Evolutionary conservation across 1,140 invertebrate species (phyloP).

Genomic region (Brachionus plicatilis): DNA sequence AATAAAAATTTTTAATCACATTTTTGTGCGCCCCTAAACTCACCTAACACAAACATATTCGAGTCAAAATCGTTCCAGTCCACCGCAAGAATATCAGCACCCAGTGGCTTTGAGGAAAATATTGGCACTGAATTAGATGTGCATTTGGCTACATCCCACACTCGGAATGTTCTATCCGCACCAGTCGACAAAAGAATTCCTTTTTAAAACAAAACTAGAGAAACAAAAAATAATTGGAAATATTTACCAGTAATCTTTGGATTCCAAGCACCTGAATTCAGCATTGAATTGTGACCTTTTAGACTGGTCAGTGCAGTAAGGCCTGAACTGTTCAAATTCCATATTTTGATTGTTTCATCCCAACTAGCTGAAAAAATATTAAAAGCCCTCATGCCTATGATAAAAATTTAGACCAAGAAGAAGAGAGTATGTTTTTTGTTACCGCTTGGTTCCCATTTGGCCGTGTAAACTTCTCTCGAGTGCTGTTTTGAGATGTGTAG

Average conservation of each 20-base stretch:
- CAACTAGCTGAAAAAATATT: conserved; percentile 29
- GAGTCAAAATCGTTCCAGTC: conserved; percentile 14
- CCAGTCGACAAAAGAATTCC: conserved; percentile 9
- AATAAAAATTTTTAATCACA: not conserved
- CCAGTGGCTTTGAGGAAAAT: not conserved
- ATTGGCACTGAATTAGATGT: not conserved
- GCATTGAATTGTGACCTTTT: not conserved
- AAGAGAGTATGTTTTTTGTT: not conserved
- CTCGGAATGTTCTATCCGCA: conserved; percentile 6
- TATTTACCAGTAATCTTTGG: not conserved
- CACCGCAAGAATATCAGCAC: not conserved
- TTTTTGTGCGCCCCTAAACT: not conserved
- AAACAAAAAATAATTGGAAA: not conserved
- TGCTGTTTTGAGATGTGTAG: not conserved
- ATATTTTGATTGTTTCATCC: conserved; percentile 40
- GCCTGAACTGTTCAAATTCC: conserved; percentile 5
- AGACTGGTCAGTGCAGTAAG: not conserved
- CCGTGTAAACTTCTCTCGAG: not conserved
- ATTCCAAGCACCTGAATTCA: conserved; percentile 11
- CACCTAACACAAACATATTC: conserved; percentile 1
- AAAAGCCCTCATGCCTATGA: conserved; percentile 2
- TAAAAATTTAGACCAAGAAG: not conserved
- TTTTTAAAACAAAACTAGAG: not conserved
- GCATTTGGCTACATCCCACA: conserved; percentile 8
- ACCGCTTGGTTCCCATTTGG: conserved; percentile 34